Evolutionary conservation across 2,888 invertebrate species (phyloP).

Genomic region (Clivina fossor): DNA sequence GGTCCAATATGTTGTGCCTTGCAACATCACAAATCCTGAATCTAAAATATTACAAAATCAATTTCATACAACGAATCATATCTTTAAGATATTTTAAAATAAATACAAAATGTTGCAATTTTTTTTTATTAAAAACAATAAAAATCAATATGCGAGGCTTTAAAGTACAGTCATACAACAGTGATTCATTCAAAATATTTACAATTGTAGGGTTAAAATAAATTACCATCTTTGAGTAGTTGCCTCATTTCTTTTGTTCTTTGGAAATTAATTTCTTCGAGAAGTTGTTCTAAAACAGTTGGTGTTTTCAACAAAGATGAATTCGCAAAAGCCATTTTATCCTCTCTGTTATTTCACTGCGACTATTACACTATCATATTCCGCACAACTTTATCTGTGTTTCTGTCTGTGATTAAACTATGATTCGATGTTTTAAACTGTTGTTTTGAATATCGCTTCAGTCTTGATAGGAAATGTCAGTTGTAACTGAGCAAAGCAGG

Average conservation of each 20-base stretch:
- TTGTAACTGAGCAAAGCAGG: no score
- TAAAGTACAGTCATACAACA: constrained; percentile 1
- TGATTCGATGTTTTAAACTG: no score
- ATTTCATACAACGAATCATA: constrained; percentile 8
- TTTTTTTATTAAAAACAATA: no score
- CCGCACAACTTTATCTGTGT: no score
- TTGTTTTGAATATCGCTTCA: no score
- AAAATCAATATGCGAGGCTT: no score
- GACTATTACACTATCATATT: no score
- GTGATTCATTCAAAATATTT: constrained; percentile 3
- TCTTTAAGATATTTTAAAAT: background rate
- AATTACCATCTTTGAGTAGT: constrained; percentile 81
- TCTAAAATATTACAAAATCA: constrained; percentile 60
- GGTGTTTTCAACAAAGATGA: constrained; percentile 55
- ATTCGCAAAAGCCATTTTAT: constrained; percentile 51
- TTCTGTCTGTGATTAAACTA: no score
- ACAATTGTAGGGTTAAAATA: constrained; percentile 20
- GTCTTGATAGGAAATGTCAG: no score
- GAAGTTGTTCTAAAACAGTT: constrained; percentile 79
- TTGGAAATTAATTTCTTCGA: constrained; percentile 91
- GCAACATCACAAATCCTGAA: constrained; percentile 88
- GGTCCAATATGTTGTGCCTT: constrained; percentile 94
- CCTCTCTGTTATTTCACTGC: no score
- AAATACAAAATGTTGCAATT: background rate
- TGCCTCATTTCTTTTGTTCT: constrained; percentile 89